Percentiles rank a stretch among this genome's conserved stretches.
phyloP scores from a whole-genome alignment of 2,113 vertebrate genomes.

The Spilogale gracilis region DNA sequence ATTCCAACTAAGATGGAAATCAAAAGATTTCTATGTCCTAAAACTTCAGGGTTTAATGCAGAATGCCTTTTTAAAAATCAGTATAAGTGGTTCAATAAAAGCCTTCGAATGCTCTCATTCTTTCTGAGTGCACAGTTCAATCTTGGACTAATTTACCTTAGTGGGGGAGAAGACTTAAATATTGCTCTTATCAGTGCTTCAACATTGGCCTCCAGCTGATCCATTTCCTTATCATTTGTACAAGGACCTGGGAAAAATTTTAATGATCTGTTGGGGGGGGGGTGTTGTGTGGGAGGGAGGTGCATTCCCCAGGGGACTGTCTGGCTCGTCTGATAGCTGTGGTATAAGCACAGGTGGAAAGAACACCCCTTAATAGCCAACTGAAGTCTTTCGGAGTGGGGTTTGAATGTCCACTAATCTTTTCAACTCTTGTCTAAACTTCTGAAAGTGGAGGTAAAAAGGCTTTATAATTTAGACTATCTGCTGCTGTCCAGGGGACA shows the following conservation, averaged over 20 bases:
- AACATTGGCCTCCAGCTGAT: background rate
- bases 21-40: background rate
- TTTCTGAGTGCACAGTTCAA: background rate
- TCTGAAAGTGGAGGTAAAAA: background rate
- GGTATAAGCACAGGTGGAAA: background rate
- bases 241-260: background rate
- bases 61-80: background rate
- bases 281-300: background rate
- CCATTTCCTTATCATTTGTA: background rate
- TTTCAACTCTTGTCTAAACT: background rate
- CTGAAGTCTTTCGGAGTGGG: background rate
- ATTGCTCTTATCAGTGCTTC: background rate
- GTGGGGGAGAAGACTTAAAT: background rate
- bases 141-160: background rate
- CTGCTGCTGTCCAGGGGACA: background rate
- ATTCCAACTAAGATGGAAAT: background rate
- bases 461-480: background rate
- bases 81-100: background rate
- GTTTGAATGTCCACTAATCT: background rate
- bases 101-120: background rate
- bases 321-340: background rate
- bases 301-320: background rate
- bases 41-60: background rate
- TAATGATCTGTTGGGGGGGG: background rate
- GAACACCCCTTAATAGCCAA: background rate